Evolutionary conservation across 2,113 vertebrate genomes (phyloP).

Genomic region (Phrynosoma blainvillii): DNA sequence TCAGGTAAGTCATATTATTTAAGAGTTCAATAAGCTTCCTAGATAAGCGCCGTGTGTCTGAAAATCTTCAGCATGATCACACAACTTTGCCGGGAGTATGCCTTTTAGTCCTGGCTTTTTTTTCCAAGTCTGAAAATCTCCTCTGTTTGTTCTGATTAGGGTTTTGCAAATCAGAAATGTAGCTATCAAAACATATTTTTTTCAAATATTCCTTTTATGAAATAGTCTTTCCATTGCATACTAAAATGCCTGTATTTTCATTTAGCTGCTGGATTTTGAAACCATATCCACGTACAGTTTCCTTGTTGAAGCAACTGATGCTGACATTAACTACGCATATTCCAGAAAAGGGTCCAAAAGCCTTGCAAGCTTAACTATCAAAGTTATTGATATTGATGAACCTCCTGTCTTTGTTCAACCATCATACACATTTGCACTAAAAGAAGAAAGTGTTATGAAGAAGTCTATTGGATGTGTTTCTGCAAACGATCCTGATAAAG

Average conservation of each 20-base stretch:
- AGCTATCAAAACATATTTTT: background rate
- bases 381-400: conserved; percentile 88
- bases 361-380: conserved; percentile 75
- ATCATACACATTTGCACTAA: conserved; percentile 81
- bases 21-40: no score
- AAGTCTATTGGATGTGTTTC: conserved; percentile 74
- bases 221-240: background rate
- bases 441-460: conserved; percentile 76
- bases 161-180: background rate
- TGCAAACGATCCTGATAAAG: conserved; percentile 85
- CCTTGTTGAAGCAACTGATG: conserved; percentile 78
- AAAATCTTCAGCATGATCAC: no score
- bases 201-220: background rate
- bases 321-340: conserved; percentile 68
- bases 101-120: no score
- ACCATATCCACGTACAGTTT: conserved; percentile 71
- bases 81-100: no score
- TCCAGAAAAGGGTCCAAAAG: conserved; percentile 60
- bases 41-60: no score
- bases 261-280: conserved; percentile 90
- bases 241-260: background rate
- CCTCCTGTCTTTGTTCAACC: conserved; percentile 82
- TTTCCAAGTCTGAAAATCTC: no score
- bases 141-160: background rate
- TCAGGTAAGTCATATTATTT: no score